phyloP scores from a whole-genome alignment of 2,888 invertebrate genomes.

The Blastobasis lacticolella region DNA sequence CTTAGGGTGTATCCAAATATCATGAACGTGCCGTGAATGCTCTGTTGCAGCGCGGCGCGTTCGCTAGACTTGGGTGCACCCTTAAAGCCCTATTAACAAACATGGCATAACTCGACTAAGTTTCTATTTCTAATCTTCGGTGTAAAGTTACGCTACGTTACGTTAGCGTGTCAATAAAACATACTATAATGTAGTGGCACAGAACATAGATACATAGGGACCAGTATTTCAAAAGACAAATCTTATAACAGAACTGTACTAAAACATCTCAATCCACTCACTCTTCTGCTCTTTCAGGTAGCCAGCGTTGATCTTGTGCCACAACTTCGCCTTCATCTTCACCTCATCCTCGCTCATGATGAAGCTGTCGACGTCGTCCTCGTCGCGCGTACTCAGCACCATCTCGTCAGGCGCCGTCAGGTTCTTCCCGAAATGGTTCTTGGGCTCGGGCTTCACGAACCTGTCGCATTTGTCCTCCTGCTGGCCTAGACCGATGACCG shows the following conservation, averaged over 20 bases:
- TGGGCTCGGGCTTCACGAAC: constrained; percentile 52
- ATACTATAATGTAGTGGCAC: too few relatives aligned
- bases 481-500: constrained; percentile 82
- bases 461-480: constrained; percentile 42
- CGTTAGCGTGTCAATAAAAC: too few relatives aligned
- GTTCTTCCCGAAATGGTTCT: constrained; percentile 35
- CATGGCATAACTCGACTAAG: too few relatives aligned
- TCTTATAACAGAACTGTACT: not conserved
- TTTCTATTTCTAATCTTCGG: too few relatives aligned
- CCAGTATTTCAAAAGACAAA: too few relatives aligned
- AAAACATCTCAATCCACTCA: constrained; percentile 36
- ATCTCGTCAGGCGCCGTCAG: constrained; percentile 70
- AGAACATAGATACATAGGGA: too few relatives aligned
- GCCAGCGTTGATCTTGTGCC: constrained; percentile 91
- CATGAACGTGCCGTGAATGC: too few relatives aligned
- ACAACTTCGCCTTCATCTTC: constrained; percentile 85
- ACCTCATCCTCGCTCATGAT: constrained; percentile 85
- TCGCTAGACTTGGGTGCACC: too few relatives aligned
- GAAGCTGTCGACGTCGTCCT: constrained; percentile 91
- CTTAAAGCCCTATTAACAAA: too few relatives aligned
- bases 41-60: too few relatives aligned
- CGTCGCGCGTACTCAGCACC: constrained; percentile 85
- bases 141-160: too few relatives aligned
- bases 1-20: too few relatives aligned
- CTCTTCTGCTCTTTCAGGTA: constrained; percentile 89